Conservation (phyloP, 2,888 invertebrate genomes). For the Oscheius sp. region DNA sequence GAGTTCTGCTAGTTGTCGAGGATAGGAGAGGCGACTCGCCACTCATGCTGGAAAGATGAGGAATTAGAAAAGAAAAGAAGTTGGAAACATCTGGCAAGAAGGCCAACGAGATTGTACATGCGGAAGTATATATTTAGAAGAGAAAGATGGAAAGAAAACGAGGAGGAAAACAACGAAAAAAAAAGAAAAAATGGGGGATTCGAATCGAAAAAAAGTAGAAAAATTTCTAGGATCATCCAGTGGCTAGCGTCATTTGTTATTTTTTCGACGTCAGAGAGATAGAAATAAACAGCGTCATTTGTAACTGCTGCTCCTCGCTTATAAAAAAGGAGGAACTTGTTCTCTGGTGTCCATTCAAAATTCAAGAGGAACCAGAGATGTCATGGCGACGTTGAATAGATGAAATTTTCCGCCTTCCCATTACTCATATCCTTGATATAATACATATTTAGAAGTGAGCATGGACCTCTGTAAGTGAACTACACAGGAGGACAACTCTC, state of each 20-base stretch:
- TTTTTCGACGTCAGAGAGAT: neutral
- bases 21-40: constrained; percentile 3
- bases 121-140: neutral
- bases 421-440: neutral
- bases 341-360: no score
- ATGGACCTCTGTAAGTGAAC: no score
- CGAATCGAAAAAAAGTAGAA: no score
- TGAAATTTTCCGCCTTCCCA: no score
- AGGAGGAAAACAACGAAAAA: neutral
- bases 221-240: neutral
- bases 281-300: neutral
- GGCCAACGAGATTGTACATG: no score
- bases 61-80: neutral
- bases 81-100: constrained; percentile 9
- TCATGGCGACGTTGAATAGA: no score
- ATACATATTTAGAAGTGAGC: neutral
- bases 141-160: neutral
- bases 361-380: no score
- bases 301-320: neutral
- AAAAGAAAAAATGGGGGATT: neutral
- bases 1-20: constrained; percentile 1
- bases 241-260: neutral
- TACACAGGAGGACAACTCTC: neutral
- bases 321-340: no score
- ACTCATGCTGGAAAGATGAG: constrained; percentile 1